Conservation (phyloP, 2,888 invertebrate genomes). For the Ochropleura plecta region DNA sequence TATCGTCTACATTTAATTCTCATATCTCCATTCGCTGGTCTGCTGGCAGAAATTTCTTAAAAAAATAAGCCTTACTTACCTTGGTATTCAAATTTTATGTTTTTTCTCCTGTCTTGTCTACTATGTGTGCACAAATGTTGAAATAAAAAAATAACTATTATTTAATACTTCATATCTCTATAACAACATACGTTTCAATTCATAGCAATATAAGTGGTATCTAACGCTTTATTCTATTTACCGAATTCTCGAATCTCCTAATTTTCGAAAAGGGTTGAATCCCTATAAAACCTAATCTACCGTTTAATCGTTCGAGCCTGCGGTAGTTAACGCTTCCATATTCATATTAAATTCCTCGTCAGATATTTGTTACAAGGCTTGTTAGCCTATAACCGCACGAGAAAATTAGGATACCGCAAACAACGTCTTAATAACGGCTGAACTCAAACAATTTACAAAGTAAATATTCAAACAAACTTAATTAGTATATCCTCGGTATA, state of each 20-base stretch:
- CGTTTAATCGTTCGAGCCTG: slow-evolving; percentile 38
- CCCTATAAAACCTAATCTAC: slow-evolving; percentile 50
- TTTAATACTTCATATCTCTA: neutral
- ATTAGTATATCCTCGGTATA: slow-evolving; percentile 82
- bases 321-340: slow-evolving; percentile 50
- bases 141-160: neutral
- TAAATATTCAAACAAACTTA: slow-evolving; percentile 88
- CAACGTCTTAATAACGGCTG: slow-evolving; percentile 83
- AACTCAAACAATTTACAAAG: slow-evolving; percentile 87
- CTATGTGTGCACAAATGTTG: no score
- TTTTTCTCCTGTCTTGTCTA: no score
- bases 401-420: slow-evolving; percentile 79
- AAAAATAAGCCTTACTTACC: no score
- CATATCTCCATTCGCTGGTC: no score
- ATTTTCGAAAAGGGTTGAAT: slow-evolving; percentile 31
- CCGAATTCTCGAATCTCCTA: no score
- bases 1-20: no score
- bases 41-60: no score
- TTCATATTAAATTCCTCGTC: slow-evolving; percentile 51
- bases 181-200: neutral
- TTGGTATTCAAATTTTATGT: no score
- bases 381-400: slow-evolving; percentile 66
- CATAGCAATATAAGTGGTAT: neutral
- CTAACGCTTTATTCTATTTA: slow-evolving; percentile 1
- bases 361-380: slow-evolving; percentile 58